Base-by-base conservation (phyloP, 2,888 invertebrate species). In the Erannis defoliaria region DNA sequence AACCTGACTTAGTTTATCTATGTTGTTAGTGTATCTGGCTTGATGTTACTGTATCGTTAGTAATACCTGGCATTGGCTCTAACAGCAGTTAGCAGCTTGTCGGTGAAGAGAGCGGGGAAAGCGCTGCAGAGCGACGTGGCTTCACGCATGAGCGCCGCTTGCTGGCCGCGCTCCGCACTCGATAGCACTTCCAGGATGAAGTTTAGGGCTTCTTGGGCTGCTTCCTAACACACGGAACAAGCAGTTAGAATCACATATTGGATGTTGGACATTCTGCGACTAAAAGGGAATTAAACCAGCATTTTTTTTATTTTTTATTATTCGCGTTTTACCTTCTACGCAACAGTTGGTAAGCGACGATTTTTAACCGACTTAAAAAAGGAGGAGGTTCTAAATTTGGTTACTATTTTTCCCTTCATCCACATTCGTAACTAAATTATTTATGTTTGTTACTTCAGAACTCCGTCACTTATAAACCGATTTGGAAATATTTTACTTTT, bases 61-160 rank as follows among this genome's bases (percentile, higher is more conserved):
- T 16, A 6, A 55, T 58, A 89, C 90, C 92, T 87, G 81, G 94
- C 94, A 75, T 95, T 94, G 71, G 96, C 95, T 23, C 96, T 86
- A 59, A 97, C 95, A 70, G 96, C 96, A 19, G 95, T 94, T 62
- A 97, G 94, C 80, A 97, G 95, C 76, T 96, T 95, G 81, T 97
- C 97, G 2, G 96, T 96, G 83, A 97, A 96, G 48, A 98, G 93
- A 50, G 95, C 94, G 8, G 97, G 97, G 90, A 96, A 96, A 50
- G 95, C 95, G 78, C 96, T 96, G 82, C 97, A 97, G 21, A 98
- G 93, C 19, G 96, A 94, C 5, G 97, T 96, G 43, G 97, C 96
- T 82, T 97, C 97, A 64, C 96, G 94, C 76, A 98, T 88, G 67
- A 98, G 89, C 26, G 96, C 94, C 37, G 96, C 95, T 81, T 97